These are phyloP conservation scores for Oreortyx pictus DNA, from an alignment of 2,797 vertebrate species.

Conservation along the genomic window DNA sequence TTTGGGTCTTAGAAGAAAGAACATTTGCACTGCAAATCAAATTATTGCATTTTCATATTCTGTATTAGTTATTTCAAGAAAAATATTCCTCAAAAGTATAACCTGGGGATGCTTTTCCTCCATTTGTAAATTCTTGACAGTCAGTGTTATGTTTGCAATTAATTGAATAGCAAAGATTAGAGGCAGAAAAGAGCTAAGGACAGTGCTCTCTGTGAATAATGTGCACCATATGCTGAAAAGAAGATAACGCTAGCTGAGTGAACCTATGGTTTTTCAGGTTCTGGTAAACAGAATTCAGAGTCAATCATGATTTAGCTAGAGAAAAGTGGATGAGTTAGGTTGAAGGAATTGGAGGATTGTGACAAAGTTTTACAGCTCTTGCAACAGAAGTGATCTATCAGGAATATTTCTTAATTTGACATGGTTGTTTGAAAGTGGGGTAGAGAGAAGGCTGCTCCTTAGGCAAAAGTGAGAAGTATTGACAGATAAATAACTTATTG, in stretches of 20 bases:
- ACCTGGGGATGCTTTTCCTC: not conserved
- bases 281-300: not conserved
- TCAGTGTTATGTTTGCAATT: slow-evolving; percentile 32
- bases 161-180: not conserved
- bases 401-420: not conserved
- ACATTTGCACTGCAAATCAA: slow-evolving; percentile 73
- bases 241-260: not conserved
- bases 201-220: not conserved
- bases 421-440: not conserved
- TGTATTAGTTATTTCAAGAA: slow-evolving; percentile 67
- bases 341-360: not conserved
- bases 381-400: not conserved
- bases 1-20: slow-evolving; percentile 76
- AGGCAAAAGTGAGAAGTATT: not conserved
- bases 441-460: not conserved
- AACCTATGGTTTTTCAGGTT: not conserved
- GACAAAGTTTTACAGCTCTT: not conserved
- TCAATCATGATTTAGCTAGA: not conserved
- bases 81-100: slow-evolving; percentile 67
- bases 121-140: slow-evolving; percentile 33
- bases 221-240: not conserved
- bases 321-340: not conserved
- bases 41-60: slow-evolving; percentile 78
- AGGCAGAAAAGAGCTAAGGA: not conserved
- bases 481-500: not conserved